These are phyloP conservation scores for Forbesichthys papilliferus DNA, from an alignment of 2,113 vertebrate species.

Conservation along the genomic window DNA sequence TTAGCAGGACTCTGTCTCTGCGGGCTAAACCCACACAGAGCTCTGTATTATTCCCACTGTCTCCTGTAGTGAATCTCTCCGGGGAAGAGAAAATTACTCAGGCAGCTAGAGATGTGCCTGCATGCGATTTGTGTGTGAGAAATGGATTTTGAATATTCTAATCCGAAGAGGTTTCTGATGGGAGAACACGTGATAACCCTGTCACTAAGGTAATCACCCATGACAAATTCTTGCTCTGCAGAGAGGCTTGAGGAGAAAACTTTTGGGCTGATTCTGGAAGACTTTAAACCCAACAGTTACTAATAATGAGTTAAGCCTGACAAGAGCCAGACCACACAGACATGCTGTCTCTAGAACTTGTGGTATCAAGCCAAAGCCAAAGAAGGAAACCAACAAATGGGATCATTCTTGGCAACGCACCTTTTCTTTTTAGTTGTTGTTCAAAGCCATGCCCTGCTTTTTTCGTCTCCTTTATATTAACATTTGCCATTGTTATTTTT, in stretches of 20 bases:
- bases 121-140: constrained; percentile 30
- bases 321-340: constrained; percentile 30
- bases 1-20: no score
- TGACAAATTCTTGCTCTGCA: constrained; percentile 43
- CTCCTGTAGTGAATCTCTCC: no score
- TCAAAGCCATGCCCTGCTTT: not conserved
- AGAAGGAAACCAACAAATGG: constrained; percentile 20
- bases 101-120: constrained; percentile 41
- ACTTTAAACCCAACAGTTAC: constrained; percentile 45
- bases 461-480: not conserved
- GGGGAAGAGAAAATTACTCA: constrained; percentile 33
- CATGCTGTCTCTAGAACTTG: constrained; percentile 32
- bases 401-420: not conserved
- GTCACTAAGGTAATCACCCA: constrained; percentile 53
- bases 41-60: no score
- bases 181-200: constrained; percentile 52
- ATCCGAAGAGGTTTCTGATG: constrained; percentile 48
- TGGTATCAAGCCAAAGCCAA: constrained; percentile 40
- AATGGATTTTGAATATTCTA: constrained; percentile 63
- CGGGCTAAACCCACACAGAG: no score
- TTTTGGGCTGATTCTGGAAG: constrained; percentile 38
- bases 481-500: constrained; percentile 5
- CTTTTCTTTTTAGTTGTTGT: not conserved
- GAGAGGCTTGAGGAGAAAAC: no score
- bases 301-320: constrained; percentile 46